Base-by-base conservation (phyloP, 2,113 vertebrate species). In the Haemorhous mexicanus region DNA sequence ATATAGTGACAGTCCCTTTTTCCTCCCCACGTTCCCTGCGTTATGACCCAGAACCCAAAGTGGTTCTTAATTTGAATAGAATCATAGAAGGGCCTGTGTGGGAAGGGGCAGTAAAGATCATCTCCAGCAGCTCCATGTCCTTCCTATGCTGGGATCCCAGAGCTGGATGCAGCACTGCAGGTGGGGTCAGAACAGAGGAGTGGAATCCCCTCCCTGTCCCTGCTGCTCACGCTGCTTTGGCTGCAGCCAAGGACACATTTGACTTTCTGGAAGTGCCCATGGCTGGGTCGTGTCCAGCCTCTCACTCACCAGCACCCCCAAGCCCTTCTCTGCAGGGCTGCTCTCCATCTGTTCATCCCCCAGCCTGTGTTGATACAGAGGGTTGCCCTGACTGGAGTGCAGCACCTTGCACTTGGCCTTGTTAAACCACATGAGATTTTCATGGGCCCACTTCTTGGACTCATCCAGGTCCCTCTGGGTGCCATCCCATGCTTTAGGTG, bases 241-340 rank as follows among this genome's bases (percentile, higher is more conserved):
- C 23, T 47, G 41, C 35, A 33, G 22, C 59, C 27, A 59, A 50
- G 44, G 59, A 28, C 15, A 59, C 0, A 0, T 43, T 9, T 89
- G 59, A 7, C 10, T 74, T 5, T 66, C 37, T 74, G 37, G 1
- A 3, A 74, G 43, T 11, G 23, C 18, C 1, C 37, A 58, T 6
- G 2, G 26, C 35, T 72, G 50, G 12, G 4, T 28, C 44, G 24
- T 50, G 22, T 33, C 37, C 50, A 58, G 15, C 18, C 22, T 43
- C 50, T 44, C 59, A 27, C 0, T 5, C 27, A 33, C 5, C 58
- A 58, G 43, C 35, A 64, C 0, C 2, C 17, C 2, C 32, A 66
- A 28, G 8, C 0, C 37, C 16, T 39, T 67, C 44, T 20, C 0
- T 0, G 18, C 22, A 66, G 27, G 15, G 22, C 18, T 50, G 9